Conservation (phyloP, 2,888 invertebrate genomes). For the Tenodera sinensis region DNA sequence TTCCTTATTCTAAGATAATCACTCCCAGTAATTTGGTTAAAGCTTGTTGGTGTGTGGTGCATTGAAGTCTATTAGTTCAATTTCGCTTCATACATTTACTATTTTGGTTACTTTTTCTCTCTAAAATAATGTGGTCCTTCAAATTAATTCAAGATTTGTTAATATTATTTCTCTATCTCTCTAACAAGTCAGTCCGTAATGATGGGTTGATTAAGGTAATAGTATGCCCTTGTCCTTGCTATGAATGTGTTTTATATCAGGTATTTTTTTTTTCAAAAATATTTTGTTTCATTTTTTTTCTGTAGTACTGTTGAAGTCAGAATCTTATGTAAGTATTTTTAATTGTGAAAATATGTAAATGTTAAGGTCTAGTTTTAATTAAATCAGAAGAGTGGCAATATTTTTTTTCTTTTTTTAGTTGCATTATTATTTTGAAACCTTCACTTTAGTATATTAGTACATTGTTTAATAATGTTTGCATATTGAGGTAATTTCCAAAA, state of each 20-base stretch:
- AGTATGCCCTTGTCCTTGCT: conserved; percentile 26
- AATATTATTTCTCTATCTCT: conserved; percentile 48
- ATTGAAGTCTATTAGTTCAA: neutral
- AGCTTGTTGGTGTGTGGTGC: neutral
- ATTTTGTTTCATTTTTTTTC: neutral
- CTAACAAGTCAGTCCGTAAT: conserved; percentile 51
- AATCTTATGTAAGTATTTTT: conserved; percentile 17
- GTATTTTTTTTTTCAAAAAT: neutral
- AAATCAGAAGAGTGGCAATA: neutral
- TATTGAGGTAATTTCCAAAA: neutral
- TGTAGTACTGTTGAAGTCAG: conserved; percentile 24
- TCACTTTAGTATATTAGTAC: neutral
- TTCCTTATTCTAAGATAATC: neutral
- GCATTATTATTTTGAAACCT: neutral
- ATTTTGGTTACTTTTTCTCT: neutral
- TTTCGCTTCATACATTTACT: neutral
- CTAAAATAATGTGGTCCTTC: neutral
- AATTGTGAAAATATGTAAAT: neutral
- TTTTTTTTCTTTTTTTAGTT: neutral
- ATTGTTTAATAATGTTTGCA: neutral
- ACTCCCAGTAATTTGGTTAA: neutral
- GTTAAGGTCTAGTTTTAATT: neutral
- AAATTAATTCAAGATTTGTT: conserved; percentile 15
- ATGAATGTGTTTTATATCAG: conserved; percentile 22
- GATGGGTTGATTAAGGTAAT: conserved; percentile 49